Base-by-base conservation (phyloP, 2,797 vertebrate genomes). In the Myiotriccus ornatus region DNA sequence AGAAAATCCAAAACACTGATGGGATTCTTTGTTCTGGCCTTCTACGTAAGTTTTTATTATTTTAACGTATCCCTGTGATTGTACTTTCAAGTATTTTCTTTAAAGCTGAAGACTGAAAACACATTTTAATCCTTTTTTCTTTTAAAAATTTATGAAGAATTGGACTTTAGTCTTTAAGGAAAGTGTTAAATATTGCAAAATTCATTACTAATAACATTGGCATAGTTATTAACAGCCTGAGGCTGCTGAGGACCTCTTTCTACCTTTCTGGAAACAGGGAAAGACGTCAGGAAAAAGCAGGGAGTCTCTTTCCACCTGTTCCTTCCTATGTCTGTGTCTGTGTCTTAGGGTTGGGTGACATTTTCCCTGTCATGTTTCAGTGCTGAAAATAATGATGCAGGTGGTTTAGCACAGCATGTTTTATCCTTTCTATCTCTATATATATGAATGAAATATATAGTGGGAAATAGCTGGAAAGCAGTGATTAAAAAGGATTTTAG, bases 21-120 rank as follows among this genome's bases (percentile, higher is more conserved):
- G 43, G 23, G 28, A 69, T 73, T 91, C 65, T 96, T 96, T 95
- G 71, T 93, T 80, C 86, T 87, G 52, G 30, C 35, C 27, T 69
- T 92, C 84, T 71, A 19, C 2, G 0, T 55, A 41, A 39, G n/a
- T 56, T 95, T 95, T 85, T 74, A 85, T 82, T 89, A 57, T 88
- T 91, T 92, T 69, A 81, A 56, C 79, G 55, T 71, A 84, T 59
- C 28, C 25, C 1, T 0, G 24, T 84, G 62, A 55, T 85, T 39
- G 59, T 59, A 63, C 60, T 83, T 90, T 50, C 27, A 86, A 89
- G 69, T 80, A 37, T 84, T 96, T 83, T 81, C 76, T 88, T 85
- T 73, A 56, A 91, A 83, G 43, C 23, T 65, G 41, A 81, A 83
- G 37, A n/a, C 9, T 76, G 17, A 81, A 75, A 87, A 73, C 18